These are phyloP conservation scores for Oostethus manadensis DNA, from an alignment of 2,113 vertebrate species.

Conservation along the genomic window DNA sequence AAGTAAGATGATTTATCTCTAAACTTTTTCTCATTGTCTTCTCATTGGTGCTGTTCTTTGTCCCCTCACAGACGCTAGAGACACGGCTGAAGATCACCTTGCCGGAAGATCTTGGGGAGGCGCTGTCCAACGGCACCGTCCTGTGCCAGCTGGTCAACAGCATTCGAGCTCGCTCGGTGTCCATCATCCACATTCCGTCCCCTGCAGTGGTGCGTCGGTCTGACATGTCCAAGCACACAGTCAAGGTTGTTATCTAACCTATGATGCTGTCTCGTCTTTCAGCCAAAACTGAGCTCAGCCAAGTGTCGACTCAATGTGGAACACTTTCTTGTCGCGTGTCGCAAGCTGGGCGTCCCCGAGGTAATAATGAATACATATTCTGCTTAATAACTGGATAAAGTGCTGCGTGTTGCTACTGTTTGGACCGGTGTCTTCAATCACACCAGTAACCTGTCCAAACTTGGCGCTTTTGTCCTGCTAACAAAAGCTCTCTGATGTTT, in stretches of 20 bases:
- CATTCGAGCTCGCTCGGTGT: slow-evolving; percentile 75
- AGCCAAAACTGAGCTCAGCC: slow-evolving; percentile 83
- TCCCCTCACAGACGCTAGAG: slow-evolving; percentile 71
- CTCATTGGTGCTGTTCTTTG: not conserved
- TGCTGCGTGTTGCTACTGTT: slow-evolving; percentile 22
- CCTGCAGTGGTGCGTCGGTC: slow-evolving; percentile 83
- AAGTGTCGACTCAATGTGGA: slow-evolving; percentile 84
- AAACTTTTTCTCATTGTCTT: not conserved
- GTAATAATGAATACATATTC: slow-evolving; percentile 49
- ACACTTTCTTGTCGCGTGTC: slow-evolving; percentile 82
- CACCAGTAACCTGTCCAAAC: no score
- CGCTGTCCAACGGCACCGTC: slow-evolving; percentile 77
- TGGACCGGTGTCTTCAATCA: slow-evolving; percentile 21
- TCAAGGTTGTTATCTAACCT: not conserved
- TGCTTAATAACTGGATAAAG: not conserved
- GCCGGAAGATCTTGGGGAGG: slow-evolving; percentile 76
- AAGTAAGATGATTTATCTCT: slow-evolving; percentile 55
- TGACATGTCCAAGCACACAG: not conserved
- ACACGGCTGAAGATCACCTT: slow-evolving; percentile 70
- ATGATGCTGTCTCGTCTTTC: slow-evolving; percentile 6
- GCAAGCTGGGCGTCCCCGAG: slow-evolving; percentile 83
- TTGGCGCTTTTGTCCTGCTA: slow-evolving; percentile 21
- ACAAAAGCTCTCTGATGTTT: no score
- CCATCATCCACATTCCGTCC: slow-evolving; percentile 84
- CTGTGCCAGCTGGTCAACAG: slow-evolving; percentile 87